Evolutionary conservation across 2,888 invertebrate genomes (phyloP).

Genomic region (Carcina quercana): DNA sequence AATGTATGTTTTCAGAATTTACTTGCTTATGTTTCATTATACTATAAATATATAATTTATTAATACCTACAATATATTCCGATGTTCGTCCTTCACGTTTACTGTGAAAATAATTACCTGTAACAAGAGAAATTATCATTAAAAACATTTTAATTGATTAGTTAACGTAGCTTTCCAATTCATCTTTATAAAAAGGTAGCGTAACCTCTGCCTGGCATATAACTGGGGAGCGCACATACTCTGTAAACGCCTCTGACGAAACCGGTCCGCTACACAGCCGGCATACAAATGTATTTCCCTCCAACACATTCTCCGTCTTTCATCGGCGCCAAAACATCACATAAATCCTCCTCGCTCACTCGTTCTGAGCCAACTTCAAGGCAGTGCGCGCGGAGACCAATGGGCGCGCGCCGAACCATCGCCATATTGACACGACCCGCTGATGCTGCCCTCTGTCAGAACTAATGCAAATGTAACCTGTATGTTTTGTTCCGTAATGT

Average conservation of each 20-base stretch:
- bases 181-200: conserved; percentile 58
- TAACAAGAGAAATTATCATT: conserved; percentile 41
- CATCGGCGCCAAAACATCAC: conserved; percentile 63
- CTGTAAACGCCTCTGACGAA: conserved; percentile 67
- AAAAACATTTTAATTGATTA: conserved; percentile 35
- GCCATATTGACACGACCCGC: conserved; percentile 64
- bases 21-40: conserved; percentile 19
- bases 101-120: conserved; percentile 40
- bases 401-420: conserved; percentile 44
- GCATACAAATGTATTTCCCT: conserved; percentile 65
- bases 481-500: conserved; percentile 50
- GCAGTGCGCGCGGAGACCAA: conserved; percentile 45
- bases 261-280: conserved; percentile 58
- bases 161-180: conserved; percentile 32
- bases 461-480: conserved; percentile 43
- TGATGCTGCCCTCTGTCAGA: conserved; percentile 52
- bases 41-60: not conserved
- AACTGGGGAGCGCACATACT: conserved; percentile 52
- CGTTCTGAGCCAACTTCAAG: conserved; percentile 57
- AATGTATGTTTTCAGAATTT: too few species aligned
- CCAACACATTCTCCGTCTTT: conserved; percentile 65
- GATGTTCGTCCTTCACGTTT: too few species aligned
- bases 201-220: conserved; percentile 57
- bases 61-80: too few species aligned
- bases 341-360: conserved; percentile 67